These are phyloP conservation scores for Chaetogeoica ovagalla DNA, from an alignment of 2,888 invertebrate genomes.

Conservation along the genomic window DNA sequence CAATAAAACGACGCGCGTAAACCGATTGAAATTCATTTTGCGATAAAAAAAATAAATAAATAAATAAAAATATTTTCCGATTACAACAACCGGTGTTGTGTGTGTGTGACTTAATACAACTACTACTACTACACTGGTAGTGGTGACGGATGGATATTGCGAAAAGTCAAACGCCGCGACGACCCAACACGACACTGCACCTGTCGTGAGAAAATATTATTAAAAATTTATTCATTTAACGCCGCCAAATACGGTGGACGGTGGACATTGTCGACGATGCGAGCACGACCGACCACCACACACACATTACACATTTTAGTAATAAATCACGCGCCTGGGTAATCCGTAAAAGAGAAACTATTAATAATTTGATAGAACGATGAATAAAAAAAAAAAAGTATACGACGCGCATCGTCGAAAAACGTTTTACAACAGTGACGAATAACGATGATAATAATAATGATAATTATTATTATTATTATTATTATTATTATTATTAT, in stretches of 20 bases:
- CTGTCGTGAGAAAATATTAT: conserved; percentile 35
- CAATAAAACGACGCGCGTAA: conserved; percentile 12
- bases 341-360: conserved; percentile 15
- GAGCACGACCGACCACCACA: no score
- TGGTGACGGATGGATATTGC: no score
- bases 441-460: background rate
- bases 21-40: conserved; percentile 27
- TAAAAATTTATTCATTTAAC: conserved; percentile 4
- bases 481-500: no score
- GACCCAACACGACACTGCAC: background rate
- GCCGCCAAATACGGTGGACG: no score
- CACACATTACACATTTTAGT: background rate
- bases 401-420: no score
- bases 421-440: background rate
- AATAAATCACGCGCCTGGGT: conserved; percentile 13
- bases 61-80: conserved; percentile 30
- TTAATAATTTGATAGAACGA: background rate
- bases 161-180: conserved; percentile 12
- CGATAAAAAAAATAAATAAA: conserved; percentile 35
- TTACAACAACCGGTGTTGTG: background rate
- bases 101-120: no score
- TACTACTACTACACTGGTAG: no score
- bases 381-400: background rate
- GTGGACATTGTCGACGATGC: no score
- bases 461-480: no score